Conservation (phyloP, 2,888 invertebrate genomes). For the Apotomis capreana region DNA sequence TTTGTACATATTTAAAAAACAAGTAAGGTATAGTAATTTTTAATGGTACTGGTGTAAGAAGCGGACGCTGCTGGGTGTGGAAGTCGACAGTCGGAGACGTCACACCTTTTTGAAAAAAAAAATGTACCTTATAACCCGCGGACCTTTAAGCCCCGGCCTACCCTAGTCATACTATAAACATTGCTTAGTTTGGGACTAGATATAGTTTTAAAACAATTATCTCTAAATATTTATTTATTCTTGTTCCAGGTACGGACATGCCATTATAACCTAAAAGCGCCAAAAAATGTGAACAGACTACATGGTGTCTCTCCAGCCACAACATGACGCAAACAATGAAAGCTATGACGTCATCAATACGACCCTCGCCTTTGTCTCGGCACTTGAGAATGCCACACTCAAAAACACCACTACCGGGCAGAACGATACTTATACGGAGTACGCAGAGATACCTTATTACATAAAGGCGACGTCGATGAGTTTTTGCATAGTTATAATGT, state of each 20-base stretch:
- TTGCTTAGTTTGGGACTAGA: too few species aligned
- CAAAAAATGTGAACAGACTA: constrained; percentile 65
- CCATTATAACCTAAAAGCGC: constrained; percentile 24
- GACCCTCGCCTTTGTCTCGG: constrained; percentile 39
- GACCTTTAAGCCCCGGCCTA: too few species aligned
- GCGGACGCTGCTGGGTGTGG: too few species aligned
- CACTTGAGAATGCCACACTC: constrained; percentile 51
- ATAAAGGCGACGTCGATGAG: constrained; percentile 94
- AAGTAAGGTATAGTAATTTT: too few species aligned
- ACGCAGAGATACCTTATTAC: constrained; percentile 90
- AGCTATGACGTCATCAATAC: constrained; percentile 26
- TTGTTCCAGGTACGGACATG: constrained; percentile 34
- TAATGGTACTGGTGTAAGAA: too few species aligned
- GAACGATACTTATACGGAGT: constrained; percentile 69
- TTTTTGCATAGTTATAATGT: constrained; percentile 93
- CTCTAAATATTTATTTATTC: not conserved
- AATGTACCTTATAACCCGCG: too few species aligned
- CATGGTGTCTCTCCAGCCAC: constrained; percentile 78
- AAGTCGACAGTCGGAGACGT: too few species aligned
- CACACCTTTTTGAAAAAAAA: too few species aligned
- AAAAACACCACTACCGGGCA: constrained; percentile 52
- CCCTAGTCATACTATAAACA: too few species aligned
- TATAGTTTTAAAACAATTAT: not conserved
- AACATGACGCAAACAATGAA: constrained; percentile 59
- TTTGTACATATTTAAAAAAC: too few species aligned